Evolutionary conservation across 2,113 vertebrate genomes (phyloP).

Genomic region (Ictalurus furcatus): DNA sequence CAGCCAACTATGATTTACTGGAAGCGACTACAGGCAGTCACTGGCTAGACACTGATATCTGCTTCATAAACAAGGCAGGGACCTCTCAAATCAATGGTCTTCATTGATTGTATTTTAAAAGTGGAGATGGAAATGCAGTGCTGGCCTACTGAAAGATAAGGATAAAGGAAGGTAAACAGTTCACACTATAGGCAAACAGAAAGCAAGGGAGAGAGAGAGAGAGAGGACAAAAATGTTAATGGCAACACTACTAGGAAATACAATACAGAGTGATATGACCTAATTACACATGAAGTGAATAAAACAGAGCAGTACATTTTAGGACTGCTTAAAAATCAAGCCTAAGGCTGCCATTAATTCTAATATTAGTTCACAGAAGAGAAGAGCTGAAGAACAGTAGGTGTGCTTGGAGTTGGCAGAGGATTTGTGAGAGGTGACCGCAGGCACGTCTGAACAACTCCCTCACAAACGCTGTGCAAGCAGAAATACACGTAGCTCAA

Average conservation of each 20-base stretch:
- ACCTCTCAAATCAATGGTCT: constrained; percentile 35
- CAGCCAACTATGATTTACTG: constrained; percentile 17
- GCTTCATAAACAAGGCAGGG: neutral
- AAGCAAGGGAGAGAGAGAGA: neutral
- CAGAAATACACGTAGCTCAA: constrained; percentile 37
- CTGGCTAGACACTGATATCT: neutral
- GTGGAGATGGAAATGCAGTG: neutral
- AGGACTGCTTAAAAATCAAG: neutral
- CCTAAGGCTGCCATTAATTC: constrained; percentile 15
- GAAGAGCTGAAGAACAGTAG: constrained; percentile 6
- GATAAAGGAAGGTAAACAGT: constrained; percentile 6
- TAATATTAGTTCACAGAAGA: constrained; percentile 17
- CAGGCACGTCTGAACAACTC: constrained; percentile 29
- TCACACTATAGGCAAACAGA: neutral
- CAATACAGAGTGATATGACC: neutral
- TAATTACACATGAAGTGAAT: neutral
- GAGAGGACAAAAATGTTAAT: neutral
- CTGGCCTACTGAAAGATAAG: neutral
- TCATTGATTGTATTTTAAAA: constrained; percentile 16
- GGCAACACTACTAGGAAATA: neutral
- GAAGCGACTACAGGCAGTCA: neutral
- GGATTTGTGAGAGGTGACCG: constrained; percentile 9
- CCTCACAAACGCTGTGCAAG: constrained; percentile 22
- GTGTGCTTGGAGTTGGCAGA: constrained; percentile 5
- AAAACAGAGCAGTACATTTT: neutral